Percentiles rank a stretch among this genome's conserved stretches.
These are phyloP conservation scores for Dipodomys spectabilis DNA, from an alignment of 2,113 vertebrate genomes.

Conservation along the genomic window DNA sequence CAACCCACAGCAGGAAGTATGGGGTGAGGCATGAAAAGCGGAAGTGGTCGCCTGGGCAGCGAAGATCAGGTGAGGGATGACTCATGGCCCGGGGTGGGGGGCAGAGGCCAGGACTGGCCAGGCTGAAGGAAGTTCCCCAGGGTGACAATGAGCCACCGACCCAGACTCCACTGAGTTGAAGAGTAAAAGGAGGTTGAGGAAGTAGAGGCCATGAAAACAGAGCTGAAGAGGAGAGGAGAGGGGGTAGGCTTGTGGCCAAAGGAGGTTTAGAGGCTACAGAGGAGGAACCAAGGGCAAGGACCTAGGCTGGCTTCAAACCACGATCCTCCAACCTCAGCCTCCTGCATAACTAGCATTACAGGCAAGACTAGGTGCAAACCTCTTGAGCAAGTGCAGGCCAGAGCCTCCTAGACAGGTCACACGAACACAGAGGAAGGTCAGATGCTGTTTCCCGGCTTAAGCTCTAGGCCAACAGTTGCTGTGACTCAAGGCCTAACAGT, in stretches of 20 bases:
- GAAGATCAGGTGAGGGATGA: neutral
- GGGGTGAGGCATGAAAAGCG: neutral
- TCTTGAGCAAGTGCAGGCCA: neutral
- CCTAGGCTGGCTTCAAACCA: too few relatives aligned
- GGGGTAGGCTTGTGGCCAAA: accelerated
- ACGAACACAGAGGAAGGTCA: neutral
- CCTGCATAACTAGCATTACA: too few relatives aligned
- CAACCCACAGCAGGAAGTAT: too few relatives aligned
- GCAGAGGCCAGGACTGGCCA: neutral
- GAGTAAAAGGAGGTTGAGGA: neutral
- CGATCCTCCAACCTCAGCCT: too few relatives aligned
- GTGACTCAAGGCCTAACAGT: too few relatives aligned
- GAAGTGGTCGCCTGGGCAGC: conserved; percentile 51
- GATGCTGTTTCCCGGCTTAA: neutral
- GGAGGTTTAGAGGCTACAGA: neutral
- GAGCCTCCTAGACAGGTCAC: neutral
- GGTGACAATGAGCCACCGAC: too few relatives aligned
- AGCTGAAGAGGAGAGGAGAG: neutral
- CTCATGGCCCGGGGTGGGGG: neutral
- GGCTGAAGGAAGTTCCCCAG: neutral
- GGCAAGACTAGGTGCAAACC: neutral
- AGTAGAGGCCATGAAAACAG: neutral
- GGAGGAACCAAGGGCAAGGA: neutral
- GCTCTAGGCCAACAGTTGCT: neutral
- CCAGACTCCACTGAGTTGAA: neutral